Evolutionary conservation across 2,113 vertebrate species (phyloP), one percentile per base, ranked within the genome.

Genomic region (Corythoichthys intestinalis): DNA sequence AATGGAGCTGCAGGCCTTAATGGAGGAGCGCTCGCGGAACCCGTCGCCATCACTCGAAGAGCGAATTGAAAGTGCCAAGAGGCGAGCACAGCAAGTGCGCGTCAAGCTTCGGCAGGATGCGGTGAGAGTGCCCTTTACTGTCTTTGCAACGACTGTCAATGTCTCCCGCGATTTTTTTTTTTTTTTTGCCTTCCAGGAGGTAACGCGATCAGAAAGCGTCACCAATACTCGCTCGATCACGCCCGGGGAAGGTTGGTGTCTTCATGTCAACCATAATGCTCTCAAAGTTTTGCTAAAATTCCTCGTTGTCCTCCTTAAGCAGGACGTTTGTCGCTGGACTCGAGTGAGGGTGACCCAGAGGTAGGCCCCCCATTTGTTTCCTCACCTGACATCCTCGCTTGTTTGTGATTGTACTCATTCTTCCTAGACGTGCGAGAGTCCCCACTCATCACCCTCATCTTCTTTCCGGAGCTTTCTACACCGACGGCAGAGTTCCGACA

Each of bases 21-120:
- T 89, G 76, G 94, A 95, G 73, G 90, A 90, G 14, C 92, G 81
- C 76, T 88, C 81, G 79, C 91, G 89, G 54, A 95, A 92, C 69
- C 95, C 95, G 0, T 93, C 86, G 28, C 70, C 88, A 0, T 87
- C 72, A 0, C 82, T 96, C 66, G 94, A 93, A 80, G 95, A 96
- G 83, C 93, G 94, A 69, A 95, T 97, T 0, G 93, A 94, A 74
- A 94, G 94, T 0, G 94, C 95, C 0, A 94, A 92, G 65, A 91
- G 94, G 44, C 84, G 95, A 66, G 93, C 95, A 76, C 81, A 88
- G 79, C 95, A 98, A 82, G 85, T 98, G 66, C 82, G 95, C 75
- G 91, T 93, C 64, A 98, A 97, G 86, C 94, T 97, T 72, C 93
- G 92, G 72, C 94, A 95, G 79, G 95, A 96, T 70, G 85, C 88